These are phyloP conservation scores for Drosophila asahinai DNA, from an alignment of 1,140 invertebrate genomes.

Conservation along the genomic window DNA sequence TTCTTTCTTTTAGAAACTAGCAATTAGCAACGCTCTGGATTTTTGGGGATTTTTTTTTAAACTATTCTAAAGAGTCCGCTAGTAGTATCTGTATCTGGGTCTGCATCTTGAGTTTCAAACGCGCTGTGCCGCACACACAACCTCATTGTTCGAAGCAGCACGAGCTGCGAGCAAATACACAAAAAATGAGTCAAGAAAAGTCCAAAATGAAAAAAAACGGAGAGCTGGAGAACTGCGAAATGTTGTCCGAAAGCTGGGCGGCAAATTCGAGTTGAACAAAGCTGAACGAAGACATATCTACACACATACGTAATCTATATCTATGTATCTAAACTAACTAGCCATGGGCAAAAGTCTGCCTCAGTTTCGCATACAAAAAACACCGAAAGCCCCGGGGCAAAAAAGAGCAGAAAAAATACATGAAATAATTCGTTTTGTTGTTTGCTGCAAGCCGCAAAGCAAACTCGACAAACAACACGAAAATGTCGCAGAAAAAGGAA, in stretches of 20 bases:
- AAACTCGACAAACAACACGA: conserved; percentile 70
- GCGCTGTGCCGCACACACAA: conserved; percentile 34
- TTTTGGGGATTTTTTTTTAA: conserved; percentile 23
- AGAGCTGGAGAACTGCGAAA: conserved; percentile 43
- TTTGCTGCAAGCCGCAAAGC: conserved; percentile 65
- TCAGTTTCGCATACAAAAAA: conserved; percentile 61
- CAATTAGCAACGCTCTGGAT: conserved; percentile 68
- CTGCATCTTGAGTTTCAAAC: conserved; percentile 63
- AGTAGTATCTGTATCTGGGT: conserved; percentile 14
- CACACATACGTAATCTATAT: conserved; percentile 50
- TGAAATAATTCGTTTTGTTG: conserved; percentile 72
- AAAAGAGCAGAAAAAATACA: conserved; percentile 48
- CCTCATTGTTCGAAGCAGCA: conserved; percentile 66
- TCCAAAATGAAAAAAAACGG: conserved; percentile 20
- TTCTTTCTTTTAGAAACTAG: conserved; percentile 5
- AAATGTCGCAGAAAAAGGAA: conserved; percentile 64
- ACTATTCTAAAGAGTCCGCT: conserved; percentile 8
- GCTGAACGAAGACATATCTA: conserved; percentile 30
- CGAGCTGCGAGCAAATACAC: conserved; percentile 41
- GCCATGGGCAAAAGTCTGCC: conserved; percentile 66
- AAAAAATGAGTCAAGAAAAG: conserved; percentile 59
- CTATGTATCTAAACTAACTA: conserved; percentile 74
- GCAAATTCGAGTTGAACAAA: conserved; percentile 64
- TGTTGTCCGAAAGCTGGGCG: conserved; percentile 55
- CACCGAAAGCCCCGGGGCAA: conserved; percentile 8